Evolutionary conservation across 2,113 vertebrate genomes (phyloP).

Genomic region (Furnarius figulus): DNA sequence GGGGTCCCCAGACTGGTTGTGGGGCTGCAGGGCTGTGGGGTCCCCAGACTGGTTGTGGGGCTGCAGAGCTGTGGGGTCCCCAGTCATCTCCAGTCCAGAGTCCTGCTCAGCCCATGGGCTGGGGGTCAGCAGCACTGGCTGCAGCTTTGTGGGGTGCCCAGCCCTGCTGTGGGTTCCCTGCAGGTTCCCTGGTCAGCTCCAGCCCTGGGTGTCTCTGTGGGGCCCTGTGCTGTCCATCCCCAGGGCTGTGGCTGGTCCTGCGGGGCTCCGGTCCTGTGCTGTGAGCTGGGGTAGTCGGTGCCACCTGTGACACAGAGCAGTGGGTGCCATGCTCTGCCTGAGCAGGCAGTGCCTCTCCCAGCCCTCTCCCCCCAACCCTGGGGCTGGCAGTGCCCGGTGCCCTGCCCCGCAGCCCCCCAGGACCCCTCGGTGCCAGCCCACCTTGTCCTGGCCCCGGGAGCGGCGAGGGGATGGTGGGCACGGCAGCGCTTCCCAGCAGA

Average conservation of each 20-base stretch:
- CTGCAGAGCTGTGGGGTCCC: not conserved
- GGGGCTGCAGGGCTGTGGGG: not conserved
- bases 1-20: not conserved
- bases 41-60: not conserved
- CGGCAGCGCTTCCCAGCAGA: not conserved
- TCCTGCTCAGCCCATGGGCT: no score
- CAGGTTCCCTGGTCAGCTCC: not conserved
- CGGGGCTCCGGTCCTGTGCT: no score
- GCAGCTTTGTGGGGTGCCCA: not conserved
- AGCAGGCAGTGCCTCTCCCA: accelerated
- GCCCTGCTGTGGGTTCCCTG: not conserved
- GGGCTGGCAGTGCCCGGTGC: accelerated
- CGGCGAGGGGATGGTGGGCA: not conserved
- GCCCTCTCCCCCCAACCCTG: accelerated
- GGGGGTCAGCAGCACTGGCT: not conserved
- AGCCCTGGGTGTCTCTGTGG: not conserved
- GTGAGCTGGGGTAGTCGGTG: not conserved
- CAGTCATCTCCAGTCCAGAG: no score
- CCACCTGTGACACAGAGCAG: not conserved
- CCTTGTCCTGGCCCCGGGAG: not conserved
- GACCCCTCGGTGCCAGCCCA: not conserved
- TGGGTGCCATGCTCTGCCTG: not conserved
- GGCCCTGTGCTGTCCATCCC: not conserved
- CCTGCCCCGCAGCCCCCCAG: accelerated
- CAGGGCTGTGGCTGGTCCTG: not conserved